Evolutionary conservation across 2,888 invertebrate species (phyloP), one percentile per base, ranked within the genome.

Genomic region (Eledona agricola): DNA sequence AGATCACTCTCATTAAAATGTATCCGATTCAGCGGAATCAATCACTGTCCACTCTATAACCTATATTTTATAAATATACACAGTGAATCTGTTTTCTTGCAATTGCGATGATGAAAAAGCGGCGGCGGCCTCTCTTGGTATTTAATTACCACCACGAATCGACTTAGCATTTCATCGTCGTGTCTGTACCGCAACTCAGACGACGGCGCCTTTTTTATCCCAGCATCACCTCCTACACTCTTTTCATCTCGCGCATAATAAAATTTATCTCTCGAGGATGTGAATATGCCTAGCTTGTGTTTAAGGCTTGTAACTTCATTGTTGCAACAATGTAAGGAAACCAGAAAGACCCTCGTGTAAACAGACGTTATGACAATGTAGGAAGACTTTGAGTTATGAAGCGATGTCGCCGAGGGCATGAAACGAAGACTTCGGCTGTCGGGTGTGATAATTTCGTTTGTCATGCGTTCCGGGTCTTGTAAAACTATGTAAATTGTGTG

Each of bases 311-410:
- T 28, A 10, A 20, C 37, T 37, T 37, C 19, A 37, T 37, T 37
- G 37, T 37, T 37, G 31, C 12, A 40, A 40, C 40, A 25, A 28
- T 22, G 31, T 29, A 42, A 29, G 42, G 31, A 28, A 20, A 31
- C 29, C 29, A 17, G 40, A 37, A 37, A 40, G 16, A 23, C 40
- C 40, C 40, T 28, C 12, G 28, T 28, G 40, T 19, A 40, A 40
- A 40, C 40, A 40, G 17, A 40, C 40, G 12, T 28, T 40, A 28
- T 15, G 26, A 38, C 40, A 40, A 40, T 28, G 29, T 20, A 17
- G 20, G 29, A 42, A 20, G 42, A 37, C 7, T 7, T n/a, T 42
- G 29, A 29, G 31, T 42, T 42, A 42, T 42, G 31, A 40, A 40
- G 16, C 19, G 19, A 40, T 28, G 11, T 19, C 16, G 15, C 19